A percentile compares a stretch with the other conserved stretches of the same genome.
These are phyloP conservation scores for Brachyhypopomus gauderio DNA, from an alignment of 2,113 vertebrate species.

Conservation along the genomic window DNA sequence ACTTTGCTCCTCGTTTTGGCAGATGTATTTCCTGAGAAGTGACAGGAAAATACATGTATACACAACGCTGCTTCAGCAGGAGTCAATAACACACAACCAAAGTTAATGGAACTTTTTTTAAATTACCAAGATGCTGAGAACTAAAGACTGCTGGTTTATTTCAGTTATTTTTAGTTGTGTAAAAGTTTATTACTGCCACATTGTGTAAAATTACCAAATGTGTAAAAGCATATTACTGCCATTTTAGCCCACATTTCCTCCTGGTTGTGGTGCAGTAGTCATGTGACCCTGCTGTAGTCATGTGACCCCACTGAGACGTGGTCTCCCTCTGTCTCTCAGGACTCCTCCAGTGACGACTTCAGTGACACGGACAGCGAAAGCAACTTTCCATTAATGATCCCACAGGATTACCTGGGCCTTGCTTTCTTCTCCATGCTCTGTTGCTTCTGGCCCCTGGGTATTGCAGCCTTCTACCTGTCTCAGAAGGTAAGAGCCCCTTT, in stretches of 20 bases:
- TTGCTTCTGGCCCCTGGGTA: conserved; percentile 90
- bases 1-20: conserved; percentile 34
- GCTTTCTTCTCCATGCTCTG: conserved; percentile 92
- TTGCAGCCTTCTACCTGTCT: conserved; percentile 87
- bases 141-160: background rate
- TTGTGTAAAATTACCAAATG: background rate
- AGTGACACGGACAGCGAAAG: conserved; percentile 81
- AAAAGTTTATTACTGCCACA: background rate
- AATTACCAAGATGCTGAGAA: background rate
- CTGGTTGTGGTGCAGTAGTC: background rate
- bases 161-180: background rate
- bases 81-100: background rate
- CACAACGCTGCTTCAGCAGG: background rate
- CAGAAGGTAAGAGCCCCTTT: conserved; percentile 77
- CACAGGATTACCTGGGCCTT: conserved; percentile 86
- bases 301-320: no score
- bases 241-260: background rate
- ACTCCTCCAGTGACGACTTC: conserved; percentile 81
- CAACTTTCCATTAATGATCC: conserved; percentile 81
- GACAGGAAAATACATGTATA: background rate
- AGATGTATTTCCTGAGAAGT: conserved; percentile 28
- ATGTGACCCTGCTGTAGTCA: background rate
- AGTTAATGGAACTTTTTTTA: background rate
- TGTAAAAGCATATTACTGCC: no score
- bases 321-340: conserved; percentile 59